These are phyloP conservation scores for Sipha flava DNA, from an alignment of 1,140 invertebrate genomes.

Conservation along the genomic window DNA sequence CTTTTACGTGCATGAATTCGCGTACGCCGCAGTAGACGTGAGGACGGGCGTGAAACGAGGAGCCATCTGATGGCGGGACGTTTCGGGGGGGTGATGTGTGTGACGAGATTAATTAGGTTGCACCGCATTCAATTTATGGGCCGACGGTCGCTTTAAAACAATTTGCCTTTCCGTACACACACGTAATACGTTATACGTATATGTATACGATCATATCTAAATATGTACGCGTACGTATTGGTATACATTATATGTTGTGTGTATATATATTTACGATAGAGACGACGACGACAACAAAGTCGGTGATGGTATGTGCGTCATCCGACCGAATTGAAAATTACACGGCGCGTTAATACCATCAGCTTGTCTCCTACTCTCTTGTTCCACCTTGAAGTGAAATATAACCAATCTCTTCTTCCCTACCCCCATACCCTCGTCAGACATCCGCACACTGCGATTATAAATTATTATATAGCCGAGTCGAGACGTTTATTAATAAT, in stretches of 20 bases:
- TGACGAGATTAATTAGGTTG: slow-evolving; percentile 16
- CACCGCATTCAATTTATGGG: background rate
- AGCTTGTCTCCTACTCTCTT: background rate
- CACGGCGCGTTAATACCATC: background rate
- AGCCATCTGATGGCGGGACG: background rate
- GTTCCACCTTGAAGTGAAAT: too few relatives aligned
- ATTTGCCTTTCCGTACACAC: background rate
- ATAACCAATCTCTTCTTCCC: too few relatives aligned
- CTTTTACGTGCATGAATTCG: too few relatives aligned
- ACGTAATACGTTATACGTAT: background rate
- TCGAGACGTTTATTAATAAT: too few relatives aligned
- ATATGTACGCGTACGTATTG: background rate
- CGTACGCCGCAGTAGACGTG: too few relatives aligned
- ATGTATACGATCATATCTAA: background rate
- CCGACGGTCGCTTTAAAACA: background rate
- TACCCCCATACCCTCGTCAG: too few relatives aligned
- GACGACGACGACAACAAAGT: background rate
- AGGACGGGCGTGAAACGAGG: too few relatives aligned
- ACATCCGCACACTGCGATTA: too few relatives aligned
- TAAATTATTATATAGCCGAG: too few relatives aligned
- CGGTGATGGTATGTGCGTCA: background rate
- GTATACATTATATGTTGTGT: background rate
- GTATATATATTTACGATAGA: background rate
- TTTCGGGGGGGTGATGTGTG: background rate
- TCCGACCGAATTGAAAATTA: slow-evolving; percentile 4